These are phyloP conservation scores for Synergus laeviventris DNA, from an alignment of 2,888 invertebrate species.

Conservation along the genomic window DNA sequence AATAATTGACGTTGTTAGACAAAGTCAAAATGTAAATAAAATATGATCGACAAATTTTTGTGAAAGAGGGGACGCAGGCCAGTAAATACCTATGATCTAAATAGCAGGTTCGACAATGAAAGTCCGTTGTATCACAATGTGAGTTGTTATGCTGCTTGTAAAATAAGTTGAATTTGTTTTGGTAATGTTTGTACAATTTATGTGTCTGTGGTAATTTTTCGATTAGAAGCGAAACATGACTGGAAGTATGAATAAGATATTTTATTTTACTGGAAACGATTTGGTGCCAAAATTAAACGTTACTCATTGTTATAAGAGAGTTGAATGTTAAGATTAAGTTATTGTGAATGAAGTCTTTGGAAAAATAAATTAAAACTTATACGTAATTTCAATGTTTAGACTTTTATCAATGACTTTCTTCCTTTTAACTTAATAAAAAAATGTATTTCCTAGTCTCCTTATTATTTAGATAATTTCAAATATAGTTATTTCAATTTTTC, in stretches of 20 bases:
- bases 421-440: background rate
- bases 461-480: too few species aligned
- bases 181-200: constrained; percentile 27
- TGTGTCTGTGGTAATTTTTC: constrained; percentile 23
- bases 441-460: background rate
- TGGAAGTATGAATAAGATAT: constrained; percentile 11
- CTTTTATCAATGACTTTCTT: background rate
- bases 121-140: constrained; percentile 28
- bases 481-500: too few species aligned
- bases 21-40: constrained; percentile 27
- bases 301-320: constrained; percentile 18
- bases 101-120: constrained; percentile 47
- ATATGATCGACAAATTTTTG: constrained; percentile 50
- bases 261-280: constrained; percentile 11
- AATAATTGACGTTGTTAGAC: constrained; percentile 28
- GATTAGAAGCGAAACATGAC: constrained; percentile 13
- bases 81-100: constrained; percentile 63
- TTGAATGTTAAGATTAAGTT: constrained; percentile 33
- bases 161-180: constrained; percentile 24
- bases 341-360: constrained; percentile 28
- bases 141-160: constrained; percentile 31
- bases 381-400: background rate
- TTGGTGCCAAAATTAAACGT: constrained; percentile 38
- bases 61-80: constrained; percentile 65
- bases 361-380: constrained; percentile 29